Base-by-base conservation (phyloP, 2,113 vertebrate species). In the Cariama cristata region DNA sequence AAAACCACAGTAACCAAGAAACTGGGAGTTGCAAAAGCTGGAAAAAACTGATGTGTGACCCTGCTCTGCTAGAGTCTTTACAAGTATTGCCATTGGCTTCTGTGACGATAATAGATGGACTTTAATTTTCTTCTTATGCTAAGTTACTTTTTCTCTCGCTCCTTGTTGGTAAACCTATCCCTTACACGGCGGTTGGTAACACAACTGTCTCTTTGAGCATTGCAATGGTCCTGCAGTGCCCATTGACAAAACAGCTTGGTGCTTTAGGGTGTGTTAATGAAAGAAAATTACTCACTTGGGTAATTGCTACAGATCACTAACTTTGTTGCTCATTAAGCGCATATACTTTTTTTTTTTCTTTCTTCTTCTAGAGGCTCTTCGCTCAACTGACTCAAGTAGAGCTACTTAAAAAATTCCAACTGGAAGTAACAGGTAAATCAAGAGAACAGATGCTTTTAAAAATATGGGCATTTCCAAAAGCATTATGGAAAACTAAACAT, bases 231-330 rank as follows among this genome's bases (percentile, higher is more conserved):
- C 86, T 87, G 72, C 83, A 87, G 88, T 62, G 91, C 86, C 91
- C 94, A 96, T 53, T 96, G 93, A 18, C 93, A 94, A 69, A 96
- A 85, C 96, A 97, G 94, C 93, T 96, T 91, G 80, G 62, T 96
- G 94, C 95, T 96, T 87, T 64, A 75, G 89, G 96, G 89, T 73
- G 91, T 66, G 76, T 87, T 96, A 93, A 96, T 94, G 83, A 97
- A 93, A 90, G 58, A 87, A 85, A 97, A 96, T 95, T 95, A 96
- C 49, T 89, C 91, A 94, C 89, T 95, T 95, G 94, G 95, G 94
- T 95, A 97, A 96, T 88, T 94, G 82, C 83, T 75, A 69, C 84
- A 94, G 91, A 96, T 96, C 88, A 92, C 95, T 97, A 96, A 91
- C 91, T 95, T 92, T 85, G 91, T 89, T 94, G 94, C 86, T 97